These are phyloP conservation scores for Ibidorhyncha struthersii DNA, from an alignment of 2,113 vertebrate genomes.

Conservation along the genomic window DNA sequence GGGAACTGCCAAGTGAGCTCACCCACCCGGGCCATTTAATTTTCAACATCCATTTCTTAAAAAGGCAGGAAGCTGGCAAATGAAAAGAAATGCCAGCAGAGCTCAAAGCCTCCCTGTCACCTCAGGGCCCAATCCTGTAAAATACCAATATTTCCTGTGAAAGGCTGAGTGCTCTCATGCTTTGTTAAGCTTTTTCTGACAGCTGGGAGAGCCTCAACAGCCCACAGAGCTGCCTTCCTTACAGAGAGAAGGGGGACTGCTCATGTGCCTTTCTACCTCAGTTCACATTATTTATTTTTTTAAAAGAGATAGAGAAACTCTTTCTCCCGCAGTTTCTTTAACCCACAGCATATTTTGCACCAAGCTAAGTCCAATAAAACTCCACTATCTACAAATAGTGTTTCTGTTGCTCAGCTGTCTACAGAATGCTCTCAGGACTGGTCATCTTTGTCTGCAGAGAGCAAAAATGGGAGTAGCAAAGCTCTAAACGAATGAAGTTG, in stretches of 20 bases:
- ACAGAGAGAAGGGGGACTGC: not conserved
- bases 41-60: not conserved
- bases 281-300: not conserved
- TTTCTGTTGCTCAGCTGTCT: not conserved
- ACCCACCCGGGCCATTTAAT: not conserved
- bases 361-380: not conserved
- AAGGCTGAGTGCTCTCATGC: not conserved
- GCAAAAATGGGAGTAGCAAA: not conserved
- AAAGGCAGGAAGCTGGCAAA: not conserved
- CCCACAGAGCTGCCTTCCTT: not conserved
- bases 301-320: not conserved
- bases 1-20: conserved; percentile 22
- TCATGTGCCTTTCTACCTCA: not conserved
- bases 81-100: conserved; percentile 31
- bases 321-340: not conserved
- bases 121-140: not conserved
- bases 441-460: not conserved
- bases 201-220: not conserved
- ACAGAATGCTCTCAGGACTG: not conserved
- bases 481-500: not conserved
- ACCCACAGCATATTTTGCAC: not conserved
- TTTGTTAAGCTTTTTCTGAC: conserved; percentile 45
- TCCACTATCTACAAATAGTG: not conserved
- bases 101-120: conserved; percentile 13
- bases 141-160: not conserved